Evolutionary conservation across 2,888 invertebrate genomes (phyloP).

Genomic region (Hetaerina titia): DNA sequence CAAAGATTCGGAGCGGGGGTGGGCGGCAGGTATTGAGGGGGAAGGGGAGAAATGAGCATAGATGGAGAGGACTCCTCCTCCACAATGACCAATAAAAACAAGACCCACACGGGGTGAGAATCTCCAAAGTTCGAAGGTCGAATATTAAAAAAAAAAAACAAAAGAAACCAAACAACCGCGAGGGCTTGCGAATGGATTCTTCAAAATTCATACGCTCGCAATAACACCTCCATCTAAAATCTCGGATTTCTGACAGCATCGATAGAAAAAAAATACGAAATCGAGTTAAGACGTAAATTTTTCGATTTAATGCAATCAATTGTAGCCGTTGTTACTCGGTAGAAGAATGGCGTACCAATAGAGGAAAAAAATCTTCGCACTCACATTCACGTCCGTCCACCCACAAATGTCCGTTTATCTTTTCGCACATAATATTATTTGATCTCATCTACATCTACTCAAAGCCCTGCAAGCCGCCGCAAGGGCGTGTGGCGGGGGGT

Average conservation of each 20-base stretch:
- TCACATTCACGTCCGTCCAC: too few species aligned
- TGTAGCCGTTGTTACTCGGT: too few species aligned
- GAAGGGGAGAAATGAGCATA: not conserved
- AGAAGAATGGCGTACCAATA: too few species aligned
- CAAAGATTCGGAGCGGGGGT: not conserved
- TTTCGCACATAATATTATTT: too few species aligned
- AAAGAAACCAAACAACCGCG: not conserved
- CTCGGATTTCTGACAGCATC: not conserved
- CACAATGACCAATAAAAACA: conserved; percentile 1
- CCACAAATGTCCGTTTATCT: too few species aligned
- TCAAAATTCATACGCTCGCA: not conserved
- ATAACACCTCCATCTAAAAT: not conserved
- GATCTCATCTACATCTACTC: too few species aligned
- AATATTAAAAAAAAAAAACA: not conserved
- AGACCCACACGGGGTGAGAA: not conserved
- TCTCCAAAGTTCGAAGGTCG: not conserved
- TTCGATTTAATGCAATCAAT: too few species aligned
- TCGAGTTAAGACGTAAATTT: too few species aligned
- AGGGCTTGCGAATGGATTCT: not conserved
- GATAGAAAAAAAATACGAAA: not conserved
- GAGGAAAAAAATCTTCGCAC: too few species aligned
- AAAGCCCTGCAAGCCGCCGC: too few species aligned
- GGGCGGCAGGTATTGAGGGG: not conserved
- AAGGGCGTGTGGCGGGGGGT: too few species aligned
- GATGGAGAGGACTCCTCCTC: not conserved